Base-by-base conservation (phyloP, 1,140 invertebrate genomes). In the Anoplolepis gracilipes region DNA sequence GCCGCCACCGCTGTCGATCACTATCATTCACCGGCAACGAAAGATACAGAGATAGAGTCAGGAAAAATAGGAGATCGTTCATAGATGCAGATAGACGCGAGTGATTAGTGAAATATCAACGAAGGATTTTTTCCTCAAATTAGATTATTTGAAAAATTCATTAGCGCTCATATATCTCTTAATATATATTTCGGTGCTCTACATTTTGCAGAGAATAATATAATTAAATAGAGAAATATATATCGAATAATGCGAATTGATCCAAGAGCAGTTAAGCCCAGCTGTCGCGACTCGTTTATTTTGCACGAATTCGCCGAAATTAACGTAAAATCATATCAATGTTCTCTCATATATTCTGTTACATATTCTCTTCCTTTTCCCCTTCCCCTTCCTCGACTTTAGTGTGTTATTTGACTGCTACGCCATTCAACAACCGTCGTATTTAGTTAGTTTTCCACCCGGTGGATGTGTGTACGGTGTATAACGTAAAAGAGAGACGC, bases 1-100 rank as follows among this genome's bases (percentile, higher is more conserved):
- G 11, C 8, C 42, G 42, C 8, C 28, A 16, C 39, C n/a, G 33
- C 46, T n/a, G 33, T 22, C 22, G 28, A 62, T 67, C 42, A 4
- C 19, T 69, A 70, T 70, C 33, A 19, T 59, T 36, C 1, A 72
- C 77, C 78, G 65, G 49, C 57, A 39, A 39, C 57, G 39, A 16
- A 8, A 72, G 33, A n/a, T 22, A 42, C 53, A 3, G 22, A 64
- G 13, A 55, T 13, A 19, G 13, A 55, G 22, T 4, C 7, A 53
- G 16, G 11, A 30, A 33, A 53, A 33, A 53, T 30, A 53, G 16
- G 46, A 49, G 0, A 13, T 46, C 42, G 13, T 46, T 46, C 11
- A 16, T 65, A 19, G 19, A 4, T n/a, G 39, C 33, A 49, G 6
- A 8, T 33, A 69, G 11, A 30, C 65, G 39, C 42, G 65, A 69